Evolutionary conservation across 2,888 invertebrate genomes (phyloP), one percentile per base, ranked within the genome.

Genomic region (Eupithecia subumbrata): DNA sequence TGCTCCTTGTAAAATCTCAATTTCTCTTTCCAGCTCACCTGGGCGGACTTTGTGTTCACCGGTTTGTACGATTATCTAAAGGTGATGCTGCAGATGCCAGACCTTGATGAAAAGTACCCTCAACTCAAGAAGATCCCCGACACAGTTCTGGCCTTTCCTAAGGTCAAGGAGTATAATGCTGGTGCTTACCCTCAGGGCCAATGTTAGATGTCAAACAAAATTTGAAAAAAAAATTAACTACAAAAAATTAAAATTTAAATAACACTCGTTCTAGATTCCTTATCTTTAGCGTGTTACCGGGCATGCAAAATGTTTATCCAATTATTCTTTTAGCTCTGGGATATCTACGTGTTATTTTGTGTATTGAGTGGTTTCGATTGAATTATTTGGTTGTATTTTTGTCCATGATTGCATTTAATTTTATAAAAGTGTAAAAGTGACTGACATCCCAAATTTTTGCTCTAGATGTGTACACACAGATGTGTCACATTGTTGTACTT

Each of bases 21-120:
- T 48, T 56, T 52, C 22, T 52, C 40, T 9, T 88, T 85, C 25
- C 85, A 95, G 93, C 76, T 92, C n/a, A 91, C 92, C 0, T 95
- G 93, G 92, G 92, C 86, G 0, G 95, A 95, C 76, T 85, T 95
- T 70, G 56, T 89, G 18, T 90, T 91, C 75, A 83, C 91, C 0
- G 91, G 91, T 0, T 79, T 90, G 68, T 84, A 80, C 48, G 90
- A 91, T 7, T 89, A 89, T 77, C 22, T 93, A 56, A 88, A 88
- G 45, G 16, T 5, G 5, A 85, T 89, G 84, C 69, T 89, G 16
- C 84, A 84, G 64, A 82, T 78, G 40, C 88, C 89, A 0, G 87
- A 90, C 56, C 74, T 92, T 0, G 91, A 91, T 76, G 77, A 85
- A 67, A 87, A 91, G 81, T 91, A 91, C 79, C 95, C 95, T 0